Conservation (phyloP, 2,888 invertebrate genomes). For the Tenthredo notha region DNA sequence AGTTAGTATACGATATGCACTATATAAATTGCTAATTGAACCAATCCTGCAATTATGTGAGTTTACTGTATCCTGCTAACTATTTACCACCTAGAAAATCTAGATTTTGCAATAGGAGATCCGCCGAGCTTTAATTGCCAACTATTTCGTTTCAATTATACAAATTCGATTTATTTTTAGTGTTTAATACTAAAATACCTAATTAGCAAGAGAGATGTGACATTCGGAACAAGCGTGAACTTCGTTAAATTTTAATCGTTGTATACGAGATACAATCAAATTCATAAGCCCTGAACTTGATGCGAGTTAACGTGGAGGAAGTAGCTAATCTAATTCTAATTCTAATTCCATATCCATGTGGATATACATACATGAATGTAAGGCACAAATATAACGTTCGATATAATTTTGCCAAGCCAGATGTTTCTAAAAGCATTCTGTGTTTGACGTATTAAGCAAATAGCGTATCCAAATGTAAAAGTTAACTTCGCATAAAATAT, state of each 20-base stretch:
- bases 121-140: conserved; percentile 8
- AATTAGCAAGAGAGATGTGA: background rate
- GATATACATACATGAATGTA: background rate
- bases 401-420: background rate
- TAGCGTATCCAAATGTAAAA: background rate
- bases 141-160: background rate
- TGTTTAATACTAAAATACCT: background rate
- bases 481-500: background rate
- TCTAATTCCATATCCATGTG: background rate
- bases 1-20: background rate
- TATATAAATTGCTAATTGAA: conserved; percentile 40
- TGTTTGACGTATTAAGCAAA: background rate
- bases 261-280: background rate
- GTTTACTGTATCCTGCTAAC: conserved; percentile 6
- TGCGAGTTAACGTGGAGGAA: background rate
- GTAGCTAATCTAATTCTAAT: background rate
- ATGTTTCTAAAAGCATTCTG: background rate
- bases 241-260: background rate
- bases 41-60: conserved; percentile 27
- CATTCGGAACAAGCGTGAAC: background rate
- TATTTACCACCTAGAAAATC: background rate
- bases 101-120: background rate
- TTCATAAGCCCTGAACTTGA: background rate
- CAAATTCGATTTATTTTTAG: background rate
- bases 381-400: background rate